Evolutionary conservation across 2,797 vertebrate species (phyloP), one percentile per base, ranked within the genome.

Genomic region (Delichon dasypus): DNA sequence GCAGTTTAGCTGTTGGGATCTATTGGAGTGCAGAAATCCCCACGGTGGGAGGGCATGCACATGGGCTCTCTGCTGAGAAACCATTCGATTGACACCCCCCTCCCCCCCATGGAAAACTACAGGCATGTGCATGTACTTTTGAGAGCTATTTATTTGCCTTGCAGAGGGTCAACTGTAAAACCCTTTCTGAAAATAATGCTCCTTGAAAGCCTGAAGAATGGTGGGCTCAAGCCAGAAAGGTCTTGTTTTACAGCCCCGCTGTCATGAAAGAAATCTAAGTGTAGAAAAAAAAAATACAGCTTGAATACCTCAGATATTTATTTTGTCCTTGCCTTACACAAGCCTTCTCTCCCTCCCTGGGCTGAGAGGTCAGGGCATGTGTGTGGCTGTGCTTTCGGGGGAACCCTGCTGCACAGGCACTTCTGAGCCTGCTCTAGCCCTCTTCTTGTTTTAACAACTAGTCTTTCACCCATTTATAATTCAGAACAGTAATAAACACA

Each of bases 371-470:
- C 89, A 88, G 91, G 76, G 47, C 16, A 2, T 16, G 20, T 60
- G 42, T 58, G 55, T 58, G 34, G 25, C 54, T 84, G 47, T 68
- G 42, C 58, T 89, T 84, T 68, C 16, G 10, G 19, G 58, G 71
- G 34, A 94, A 19, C 77, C 67, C 83, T 57, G 67, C 83, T 87
- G 74, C 61, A 82, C 48, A 53, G 77, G 60, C 57, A 58, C 74
- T 86, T 54, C 29, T 22, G 88, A 55, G 58, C 70, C 90, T 88
- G 54, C 62, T 85, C 70, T 72, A 53, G 45, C 23, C 74, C 25
- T 60, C 30, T 71, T 93, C 71, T n/a, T 96, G 57, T 95, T 96
- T 94, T 90, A 87, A 77, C 85, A 93, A 92, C 74, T 82, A 64
- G 82, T 83, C 86, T 76, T 77, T 81, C 23, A 67, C 14, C 68